These are phyloP conservation scores for Choloepus hoffmanni DNA, from an alignment of 2,113 vertebrate species.

Conservation along the genomic window DNA sequence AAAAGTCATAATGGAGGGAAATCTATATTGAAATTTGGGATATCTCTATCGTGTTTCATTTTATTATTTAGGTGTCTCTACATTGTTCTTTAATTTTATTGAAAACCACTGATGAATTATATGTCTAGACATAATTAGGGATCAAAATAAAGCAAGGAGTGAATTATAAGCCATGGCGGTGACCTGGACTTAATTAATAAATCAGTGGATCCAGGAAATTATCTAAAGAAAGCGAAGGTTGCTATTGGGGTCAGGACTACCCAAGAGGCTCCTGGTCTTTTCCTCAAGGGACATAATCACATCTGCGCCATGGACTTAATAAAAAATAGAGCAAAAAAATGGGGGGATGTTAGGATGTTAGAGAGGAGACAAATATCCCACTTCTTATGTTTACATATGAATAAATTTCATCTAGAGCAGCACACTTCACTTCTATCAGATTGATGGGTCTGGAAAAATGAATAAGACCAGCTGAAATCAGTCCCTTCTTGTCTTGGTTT, in stretches of 20 bases:
- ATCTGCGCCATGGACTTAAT: neutral
- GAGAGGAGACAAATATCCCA: neutral
- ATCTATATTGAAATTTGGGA: neutral
- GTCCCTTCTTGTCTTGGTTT: neutral
- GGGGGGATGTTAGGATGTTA: neutral
- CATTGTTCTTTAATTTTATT: neutral
- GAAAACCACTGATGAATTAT: neutral
- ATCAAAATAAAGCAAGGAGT: neutral
- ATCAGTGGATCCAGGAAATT: neutral
- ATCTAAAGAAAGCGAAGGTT: neutral
- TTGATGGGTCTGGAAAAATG: neutral
- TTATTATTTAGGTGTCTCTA: neutral
- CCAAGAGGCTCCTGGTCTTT: neutral
- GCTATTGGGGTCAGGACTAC: neutral
- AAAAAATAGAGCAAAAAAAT: neutral
- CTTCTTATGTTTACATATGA: neutral
- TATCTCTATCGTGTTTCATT: neutral
- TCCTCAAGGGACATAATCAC: neutral
- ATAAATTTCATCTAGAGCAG: neutral
- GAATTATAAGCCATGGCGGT: neutral
- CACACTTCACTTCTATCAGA: neutral
- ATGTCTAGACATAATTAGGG: neutral
- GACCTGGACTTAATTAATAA: neutral
- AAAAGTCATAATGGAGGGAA: neutral
- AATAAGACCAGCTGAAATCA: neutral